Percentiles rank a stretch among this genome's conserved stretches.
Conservation (phyloP, 2,113 vertebrate species). For the Corapipo altera region DNA sequence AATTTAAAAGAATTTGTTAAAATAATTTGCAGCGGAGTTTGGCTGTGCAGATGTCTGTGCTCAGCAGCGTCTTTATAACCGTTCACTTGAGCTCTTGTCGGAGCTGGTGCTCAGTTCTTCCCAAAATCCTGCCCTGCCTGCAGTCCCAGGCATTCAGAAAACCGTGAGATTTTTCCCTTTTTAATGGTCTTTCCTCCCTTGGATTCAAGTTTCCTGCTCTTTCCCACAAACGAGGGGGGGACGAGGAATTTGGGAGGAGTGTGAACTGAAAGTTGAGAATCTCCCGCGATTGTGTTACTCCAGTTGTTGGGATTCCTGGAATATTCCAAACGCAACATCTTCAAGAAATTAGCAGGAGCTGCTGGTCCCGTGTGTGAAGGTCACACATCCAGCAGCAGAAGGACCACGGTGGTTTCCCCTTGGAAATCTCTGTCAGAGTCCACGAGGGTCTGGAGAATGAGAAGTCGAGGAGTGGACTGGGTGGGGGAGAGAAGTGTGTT, state of each 20-base stretch:
- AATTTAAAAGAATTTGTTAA: not conserved
- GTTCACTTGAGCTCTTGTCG: fast-evolving
- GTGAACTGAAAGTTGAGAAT: slow-evolving; percentile 50
- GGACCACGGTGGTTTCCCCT: fast-evolving
- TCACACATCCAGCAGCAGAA: not conserved
- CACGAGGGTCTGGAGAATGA: not conserved
- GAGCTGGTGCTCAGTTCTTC: not conserved
- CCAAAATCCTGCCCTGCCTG: not conserved
- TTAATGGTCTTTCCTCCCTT: not conserved
- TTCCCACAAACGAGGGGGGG: slow-evolving; percentile 35
- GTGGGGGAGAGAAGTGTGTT: not conserved
- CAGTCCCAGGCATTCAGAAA: not conserved
- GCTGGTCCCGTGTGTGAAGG: not conserved
- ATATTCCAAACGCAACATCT: slow-evolving; percentile 1
- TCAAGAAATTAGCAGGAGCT: not conserved
- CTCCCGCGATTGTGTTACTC: not conserved
- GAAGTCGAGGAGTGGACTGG: not conserved
- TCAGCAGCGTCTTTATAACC: not conserved
- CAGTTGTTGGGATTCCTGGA: slow-evolving; percentile 57
- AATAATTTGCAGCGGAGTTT: not conserved
- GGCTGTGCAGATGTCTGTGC: not conserved
- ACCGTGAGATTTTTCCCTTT: not conserved
- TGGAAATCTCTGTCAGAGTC: not conserved
- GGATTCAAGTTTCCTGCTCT: slow-evolving; percentile 45
- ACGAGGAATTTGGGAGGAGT: slow-evolving; percentile 11